Conservation (phyloP, 1,140 invertebrate species). For the Drosophila nigrodunni region DNA sequence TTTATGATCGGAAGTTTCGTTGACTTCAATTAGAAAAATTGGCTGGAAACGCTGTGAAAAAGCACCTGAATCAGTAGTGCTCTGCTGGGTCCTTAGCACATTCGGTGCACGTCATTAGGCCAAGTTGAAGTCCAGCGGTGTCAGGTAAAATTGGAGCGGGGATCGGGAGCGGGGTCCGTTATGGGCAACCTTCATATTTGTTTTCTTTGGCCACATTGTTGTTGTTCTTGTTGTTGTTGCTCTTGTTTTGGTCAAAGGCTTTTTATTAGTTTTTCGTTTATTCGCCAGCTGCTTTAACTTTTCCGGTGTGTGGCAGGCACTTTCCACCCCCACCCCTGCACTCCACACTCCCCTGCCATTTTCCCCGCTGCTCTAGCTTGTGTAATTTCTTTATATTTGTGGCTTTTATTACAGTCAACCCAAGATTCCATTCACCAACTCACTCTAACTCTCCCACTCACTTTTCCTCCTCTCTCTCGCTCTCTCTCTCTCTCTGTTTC, state of each 20-base stretch:
- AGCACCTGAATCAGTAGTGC: neutral
- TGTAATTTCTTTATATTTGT: slow-evolving; percentile 83
- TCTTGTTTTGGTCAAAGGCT: slow-evolving; percentile 68
- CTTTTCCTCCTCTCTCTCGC: neutral
- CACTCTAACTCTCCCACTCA: too few relatives aligned
- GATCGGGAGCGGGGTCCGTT: slow-evolving; percentile 10
- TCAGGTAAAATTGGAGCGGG: slow-evolving; percentile 35
- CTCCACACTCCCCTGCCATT: neutral
- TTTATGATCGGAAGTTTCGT: slow-evolving; percentile 72
- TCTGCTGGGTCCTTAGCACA: slow-evolving; percentile 1
- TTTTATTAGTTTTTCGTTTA: slow-evolving; percentile 82
- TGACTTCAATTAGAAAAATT: slow-evolving; percentile 71
- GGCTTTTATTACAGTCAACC: slow-evolving; percentile 71
- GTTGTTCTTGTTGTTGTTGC: slow-evolving; percentile 7
- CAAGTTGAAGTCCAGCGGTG: neutral
- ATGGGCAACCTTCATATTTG: slow-evolving; percentile 37
- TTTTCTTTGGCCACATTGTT: slow-evolving; percentile 20
- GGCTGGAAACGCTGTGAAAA: slow-evolving; percentile 2
- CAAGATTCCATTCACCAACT: neutral
- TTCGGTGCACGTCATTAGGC: slow-evolving; percentile 34
- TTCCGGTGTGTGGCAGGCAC: slow-evolving; percentile 58
- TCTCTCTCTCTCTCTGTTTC: neutral
- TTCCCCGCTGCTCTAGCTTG: slow-evolving; percentile 11
- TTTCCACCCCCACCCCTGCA: neutral
- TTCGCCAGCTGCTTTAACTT: slow-evolving; percentile 77